Base-by-base conservation (phyloP, 1,140 invertebrate species). In the Euborellia annulipes region DNA sequence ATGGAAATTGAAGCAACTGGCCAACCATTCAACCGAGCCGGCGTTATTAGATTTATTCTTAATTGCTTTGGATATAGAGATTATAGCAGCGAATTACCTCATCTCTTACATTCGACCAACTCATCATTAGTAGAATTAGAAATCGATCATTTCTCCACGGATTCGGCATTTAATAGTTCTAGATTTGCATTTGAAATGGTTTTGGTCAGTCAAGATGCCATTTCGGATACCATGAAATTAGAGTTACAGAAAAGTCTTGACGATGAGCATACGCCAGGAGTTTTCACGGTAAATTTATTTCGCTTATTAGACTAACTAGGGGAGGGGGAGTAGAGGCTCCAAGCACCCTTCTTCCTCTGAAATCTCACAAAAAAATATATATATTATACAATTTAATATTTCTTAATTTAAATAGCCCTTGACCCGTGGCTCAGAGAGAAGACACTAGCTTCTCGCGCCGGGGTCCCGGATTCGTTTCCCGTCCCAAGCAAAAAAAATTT, bases 191-290 rank as follows among this genome's bases (percentile, higher is more conserved):
- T 79, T 3, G 72, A 73, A 50, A 45, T 76, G 16, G 37, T 72
- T 8, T 48, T 76, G 17, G 62, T 68, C 18, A 68, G 63, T 45
- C 62, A 61, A 1, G 67, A 68, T 30, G 45, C 53, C 36, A 45
- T 46, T 1, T 61, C 62, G 27, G 46, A 55, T 11, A 52, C 50
- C 1, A 59, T 74, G 56, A 46, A 52, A 2, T 54, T 72, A 13
- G 58, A 67, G n/a, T 56, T 62, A 43, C 62, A 65, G 36, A 71
- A 72, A 54, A 75, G 70, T 44, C 54, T 82, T 21, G 78, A 82
- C 55, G 79, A 82, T 56, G 78, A 82, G 53, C 75, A 79, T 50
- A 73, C 77, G 9, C 78, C 79, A 13, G 79, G 78, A 16, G 71
- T 80, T 30, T 82, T 82, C 57, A 70, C 72, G 61, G 76, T 79